Evolutionary conservation across 2,888 invertebrate genomes (phyloP).

Genomic region (Piscicola geometra): DNA sequence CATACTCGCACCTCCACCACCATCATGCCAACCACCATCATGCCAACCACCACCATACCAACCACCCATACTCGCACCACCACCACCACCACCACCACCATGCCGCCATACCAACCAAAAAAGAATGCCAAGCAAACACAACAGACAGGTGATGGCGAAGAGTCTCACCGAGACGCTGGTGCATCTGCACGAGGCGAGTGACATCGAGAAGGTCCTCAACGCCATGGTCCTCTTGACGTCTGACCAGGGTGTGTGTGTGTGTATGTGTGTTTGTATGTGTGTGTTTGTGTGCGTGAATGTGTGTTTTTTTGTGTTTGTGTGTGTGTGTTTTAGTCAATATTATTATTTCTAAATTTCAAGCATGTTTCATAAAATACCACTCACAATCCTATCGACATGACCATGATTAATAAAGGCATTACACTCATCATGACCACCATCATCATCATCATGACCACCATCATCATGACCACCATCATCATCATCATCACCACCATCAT

Average conservation of each 20-base stretch:
- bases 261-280: background rate
- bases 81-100: background rate
- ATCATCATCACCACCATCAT: too few species aligned
- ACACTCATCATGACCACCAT: background rate
- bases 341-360: too few species aligned
- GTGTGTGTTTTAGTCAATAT: too few species aligned
- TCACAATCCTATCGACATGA: background rate
- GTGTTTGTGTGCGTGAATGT: too few species aligned
- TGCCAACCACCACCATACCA: background rate
- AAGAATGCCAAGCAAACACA: too few species aligned
- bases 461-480: too few species aligned
- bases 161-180: slow-evolving; percentile 59
- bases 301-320: too few species aligned
- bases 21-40: background rate
- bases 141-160: slow-evolving; percentile 63
- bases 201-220: slow-evolving; percentile 59
- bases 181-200: slow-evolving; percentile 47
- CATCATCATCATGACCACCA: too few species aligned
- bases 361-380: background rate
- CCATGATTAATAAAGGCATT: background rate
- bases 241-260: slow-evolving; percentile 53
- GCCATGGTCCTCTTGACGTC: slow-evolving; percentile 58
- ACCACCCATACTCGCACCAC: background rate
- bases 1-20: too few species aligned
- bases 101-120: too few species aligned